phyloP scores from a whole-genome alignment of 92 coral and sea anemone species.

The Zoanthus sociatus region DNA sequence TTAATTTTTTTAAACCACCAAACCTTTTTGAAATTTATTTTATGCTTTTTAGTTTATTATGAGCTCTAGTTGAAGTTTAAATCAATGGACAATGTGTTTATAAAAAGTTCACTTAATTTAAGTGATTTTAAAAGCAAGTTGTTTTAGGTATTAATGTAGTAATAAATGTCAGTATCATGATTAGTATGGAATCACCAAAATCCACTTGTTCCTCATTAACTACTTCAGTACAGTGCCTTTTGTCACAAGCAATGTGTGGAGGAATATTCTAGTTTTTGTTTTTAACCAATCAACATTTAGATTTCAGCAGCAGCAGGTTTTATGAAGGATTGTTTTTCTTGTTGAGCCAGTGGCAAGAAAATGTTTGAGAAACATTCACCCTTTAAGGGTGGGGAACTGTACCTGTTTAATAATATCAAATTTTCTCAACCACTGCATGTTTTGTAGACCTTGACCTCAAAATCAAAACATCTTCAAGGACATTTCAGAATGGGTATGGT shows the following conservation, averaged over 20 bases:
- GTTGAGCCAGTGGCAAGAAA: conserved; percentile 24
- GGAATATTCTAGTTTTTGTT: not conserved
- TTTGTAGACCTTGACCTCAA: conserved; percentile 33
- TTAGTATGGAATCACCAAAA: not conserved
- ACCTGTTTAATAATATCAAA: not conserved
- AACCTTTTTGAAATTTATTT: no score
- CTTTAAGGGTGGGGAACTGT: conserved; percentile 10
- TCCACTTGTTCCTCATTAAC: not conserved
- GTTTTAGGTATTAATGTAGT: not conserved
- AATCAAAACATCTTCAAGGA: conserved; percentile 21
- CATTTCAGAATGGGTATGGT: not conserved
- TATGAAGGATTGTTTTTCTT: conserved; percentile 25
- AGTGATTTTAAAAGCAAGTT: not conserved
- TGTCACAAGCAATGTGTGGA: not conserved
- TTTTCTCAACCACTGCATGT: not conserved
- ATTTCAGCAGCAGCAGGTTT: conserved; percentile 11
- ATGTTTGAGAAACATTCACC: not conserved
- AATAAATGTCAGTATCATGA: not conserved
- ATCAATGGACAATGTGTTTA: no score
- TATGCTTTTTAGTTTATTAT: no score
- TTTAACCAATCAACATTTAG: conserved; percentile 1
- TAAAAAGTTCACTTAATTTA: no score
- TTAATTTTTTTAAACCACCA: no score
- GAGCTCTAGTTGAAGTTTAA: no score
- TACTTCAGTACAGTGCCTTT: not conserved